Conservation (phyloP, 2,888 invertebrate species). For the Hoplodrina blanda region DNA sequence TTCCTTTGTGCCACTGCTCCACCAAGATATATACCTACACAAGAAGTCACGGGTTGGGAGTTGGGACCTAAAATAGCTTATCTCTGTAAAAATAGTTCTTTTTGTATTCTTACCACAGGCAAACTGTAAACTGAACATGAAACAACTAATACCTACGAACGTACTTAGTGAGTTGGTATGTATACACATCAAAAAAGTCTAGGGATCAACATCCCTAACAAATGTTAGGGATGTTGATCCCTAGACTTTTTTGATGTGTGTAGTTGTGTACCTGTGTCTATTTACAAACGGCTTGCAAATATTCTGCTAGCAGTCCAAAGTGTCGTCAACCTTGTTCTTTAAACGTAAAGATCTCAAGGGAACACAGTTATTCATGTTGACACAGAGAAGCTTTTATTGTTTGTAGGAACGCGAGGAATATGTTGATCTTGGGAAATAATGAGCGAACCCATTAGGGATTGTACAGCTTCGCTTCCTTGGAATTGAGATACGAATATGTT, state of each 20-base stretch:
- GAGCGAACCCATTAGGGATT: slow-evolving; percentile 40
- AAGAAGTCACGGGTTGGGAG: slow-evolving; percentile 29
- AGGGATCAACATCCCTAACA: no score
- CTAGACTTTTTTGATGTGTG: no score
- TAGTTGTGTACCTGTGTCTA: slow-evolving; percentile 23
- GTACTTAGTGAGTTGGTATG: slow-evolving; percentile 12
- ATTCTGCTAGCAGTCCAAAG: slow-evolving; percentile 37
- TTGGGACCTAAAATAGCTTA: slow-evolving; percentile 42
- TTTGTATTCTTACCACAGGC: slow-evolving; percentile 27
- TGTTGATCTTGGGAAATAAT: slow-evolving; percentile 48
- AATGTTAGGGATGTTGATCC: no score
- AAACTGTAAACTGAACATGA: slow-evolving; percentile 14
- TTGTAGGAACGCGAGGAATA: slow-evolving; percentile 38
- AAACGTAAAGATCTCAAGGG: slow-evolving; percentile 41
- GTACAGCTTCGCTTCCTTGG: slow-evolving; percentile 1
- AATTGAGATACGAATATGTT: slow-evolving; percentile 30
- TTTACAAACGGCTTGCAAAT: slow-evolving; percentile 45
- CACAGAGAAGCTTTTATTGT: slow-evolving; percentile 46
- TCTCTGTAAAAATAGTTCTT: slow-evolving; percentile 38
- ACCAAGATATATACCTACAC: slow-evolving; percentile 28
- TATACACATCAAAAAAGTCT: no score
- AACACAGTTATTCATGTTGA: slow-evolving; percentile 38
- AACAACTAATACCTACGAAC: slow-evolving; percentile 9
- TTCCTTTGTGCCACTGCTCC: slow-evolving; percentile 59
- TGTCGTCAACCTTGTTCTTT: slow-evolving; percentile 35